phyloP scores from a whole-genome alignment of 2,113 vertebrate genomes.

The Hemicordylus capensis region DNA sequence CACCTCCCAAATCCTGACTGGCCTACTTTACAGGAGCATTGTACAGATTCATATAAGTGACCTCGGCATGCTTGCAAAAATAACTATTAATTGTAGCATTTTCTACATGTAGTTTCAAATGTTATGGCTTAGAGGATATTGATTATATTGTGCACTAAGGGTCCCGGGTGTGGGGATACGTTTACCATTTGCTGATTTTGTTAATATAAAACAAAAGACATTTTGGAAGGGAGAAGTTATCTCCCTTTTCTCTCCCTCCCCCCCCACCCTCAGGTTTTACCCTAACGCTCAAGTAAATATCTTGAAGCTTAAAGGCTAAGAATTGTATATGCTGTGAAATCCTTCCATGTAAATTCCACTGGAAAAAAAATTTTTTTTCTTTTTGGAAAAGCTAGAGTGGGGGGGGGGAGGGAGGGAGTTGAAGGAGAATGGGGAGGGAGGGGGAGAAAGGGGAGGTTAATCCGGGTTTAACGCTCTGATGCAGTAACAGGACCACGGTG shows the following conservation, averaged over 20 bases:
- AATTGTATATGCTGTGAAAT: constrained; percentile 78
- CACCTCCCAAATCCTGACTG: too few relatives aligned
- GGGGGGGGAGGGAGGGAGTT: constrained; percentile 68
- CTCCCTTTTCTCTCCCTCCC: not conserved
- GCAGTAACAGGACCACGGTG: constrained; percentile 91
- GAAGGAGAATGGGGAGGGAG: constrained; percentile 72
- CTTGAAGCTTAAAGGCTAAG: constrained; percentile 70
- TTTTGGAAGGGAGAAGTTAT: constrained; percentile 51
- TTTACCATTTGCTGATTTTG: constrained; percentile 40
- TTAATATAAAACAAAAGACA: constrained; percentile 50
- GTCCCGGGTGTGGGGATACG: not conserved
- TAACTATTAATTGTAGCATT: too few relatives aligned
- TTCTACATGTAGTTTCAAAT: not conserved
- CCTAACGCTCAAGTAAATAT: constrained; percentile 63
- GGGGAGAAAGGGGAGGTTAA: constrained; percentile 91
- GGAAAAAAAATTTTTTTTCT: constrained; percentile 65
- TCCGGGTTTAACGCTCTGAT: constrained; percentile 96
- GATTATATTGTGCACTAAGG: constrained; percentile 4
- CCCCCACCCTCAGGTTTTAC: constrained; percentile 7
- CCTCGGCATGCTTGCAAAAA: not conserved
- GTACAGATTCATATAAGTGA: not conserved
- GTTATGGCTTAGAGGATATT: not conserved
- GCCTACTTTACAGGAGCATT: too few relatives aligned
- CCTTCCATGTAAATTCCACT: constrained; percentile 87
- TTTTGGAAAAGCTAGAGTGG: constrained; percentile 77